Conservation (phyloP, 2,888 invertebrate genomes). For the Branchinecta sandiegonensis region DNA sequence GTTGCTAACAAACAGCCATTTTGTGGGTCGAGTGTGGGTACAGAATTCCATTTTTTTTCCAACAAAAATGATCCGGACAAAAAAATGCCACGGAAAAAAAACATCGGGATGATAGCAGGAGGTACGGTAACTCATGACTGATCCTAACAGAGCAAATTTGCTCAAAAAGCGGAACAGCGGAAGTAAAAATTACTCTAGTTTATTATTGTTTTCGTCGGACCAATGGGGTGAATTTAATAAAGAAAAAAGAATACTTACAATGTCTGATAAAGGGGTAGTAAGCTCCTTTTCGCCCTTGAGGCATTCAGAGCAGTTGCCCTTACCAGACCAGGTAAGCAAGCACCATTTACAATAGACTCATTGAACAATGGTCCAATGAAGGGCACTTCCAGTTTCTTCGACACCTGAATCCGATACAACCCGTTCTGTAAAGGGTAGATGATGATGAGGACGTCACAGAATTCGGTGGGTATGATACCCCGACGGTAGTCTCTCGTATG, state of each 20-base stretch:
- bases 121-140: not conserved
- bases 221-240: conserved; percentile 4
- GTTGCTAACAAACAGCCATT: no score
- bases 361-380: conserved; percentile 91
- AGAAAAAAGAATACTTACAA: conserved; percentile 46
- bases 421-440: conserved; percentile 79
- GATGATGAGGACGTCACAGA: conserved; percentile 93
- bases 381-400: conserved; percentile 74
- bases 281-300: conserved; percentile 75
- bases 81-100: no score
- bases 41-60: no score
- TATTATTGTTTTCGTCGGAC: conserved; percentile 5
- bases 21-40: no score
- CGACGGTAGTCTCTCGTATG: conserved; percentile 87
- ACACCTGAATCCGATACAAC: conserved; percentile 72
- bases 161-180: not conserved
- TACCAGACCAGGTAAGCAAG: conserved; percentile 65
- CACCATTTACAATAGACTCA: conserved; percentile 63
- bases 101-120: no score
- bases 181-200: not conserved
- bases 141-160: conserved; percentile 10
- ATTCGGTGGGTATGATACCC: conserved; percentile 95
- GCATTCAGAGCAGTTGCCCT: conserved; percentile 80
- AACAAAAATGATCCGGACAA: no score
- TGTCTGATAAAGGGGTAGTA: conserved; percentile 76